phyloP scores from a whole-genome alignment of 2,113 vertebrate genomes.

The Cepphus grylle region DNA sequence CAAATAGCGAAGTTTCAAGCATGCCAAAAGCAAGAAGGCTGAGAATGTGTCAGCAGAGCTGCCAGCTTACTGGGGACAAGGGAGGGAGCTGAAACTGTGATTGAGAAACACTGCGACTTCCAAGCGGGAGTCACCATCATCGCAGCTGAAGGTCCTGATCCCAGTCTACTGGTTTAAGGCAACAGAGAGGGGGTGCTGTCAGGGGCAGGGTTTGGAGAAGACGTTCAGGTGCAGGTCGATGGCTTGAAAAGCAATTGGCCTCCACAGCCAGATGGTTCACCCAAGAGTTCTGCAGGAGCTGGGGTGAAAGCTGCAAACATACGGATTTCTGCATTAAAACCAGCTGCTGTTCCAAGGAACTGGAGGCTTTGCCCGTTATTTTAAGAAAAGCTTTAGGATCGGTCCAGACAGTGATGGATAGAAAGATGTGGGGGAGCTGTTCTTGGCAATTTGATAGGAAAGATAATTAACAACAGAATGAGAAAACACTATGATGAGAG shows the following conservation, averaged over 20 bases:
- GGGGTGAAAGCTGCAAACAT: neutral
- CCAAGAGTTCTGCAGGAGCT: neutral
- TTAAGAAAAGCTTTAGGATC: neutral
- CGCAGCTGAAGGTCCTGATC: neutral
- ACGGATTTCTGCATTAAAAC: neutral
- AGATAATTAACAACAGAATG: slow-evolving; percentile 18
- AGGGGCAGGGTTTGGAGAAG: neutral
- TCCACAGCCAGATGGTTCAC: neutral
- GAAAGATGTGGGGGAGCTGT: neutral
- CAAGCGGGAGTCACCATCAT: neutral
- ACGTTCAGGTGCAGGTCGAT: neutral
- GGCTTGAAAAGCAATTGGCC: neutral
- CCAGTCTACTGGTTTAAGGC: neutral
- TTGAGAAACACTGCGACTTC: neutral
- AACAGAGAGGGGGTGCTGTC: neutral
- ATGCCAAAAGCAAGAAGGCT: slow-evolving; percentile 12
- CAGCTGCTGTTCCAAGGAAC: neutral
- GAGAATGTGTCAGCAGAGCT: slow-evolving; percentile 3
- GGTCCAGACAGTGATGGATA: neutral
- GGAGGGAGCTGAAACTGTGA: neutral
- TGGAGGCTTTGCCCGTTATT: neutral
- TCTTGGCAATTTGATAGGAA: neutral
- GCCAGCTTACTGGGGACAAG: neutral
- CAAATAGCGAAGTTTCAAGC: neutral
- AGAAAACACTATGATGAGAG: neutral